phyloP scores from a whole-genome alignment of 2,113 vertebrate species.

The Eurystomus gularis region DNA sequence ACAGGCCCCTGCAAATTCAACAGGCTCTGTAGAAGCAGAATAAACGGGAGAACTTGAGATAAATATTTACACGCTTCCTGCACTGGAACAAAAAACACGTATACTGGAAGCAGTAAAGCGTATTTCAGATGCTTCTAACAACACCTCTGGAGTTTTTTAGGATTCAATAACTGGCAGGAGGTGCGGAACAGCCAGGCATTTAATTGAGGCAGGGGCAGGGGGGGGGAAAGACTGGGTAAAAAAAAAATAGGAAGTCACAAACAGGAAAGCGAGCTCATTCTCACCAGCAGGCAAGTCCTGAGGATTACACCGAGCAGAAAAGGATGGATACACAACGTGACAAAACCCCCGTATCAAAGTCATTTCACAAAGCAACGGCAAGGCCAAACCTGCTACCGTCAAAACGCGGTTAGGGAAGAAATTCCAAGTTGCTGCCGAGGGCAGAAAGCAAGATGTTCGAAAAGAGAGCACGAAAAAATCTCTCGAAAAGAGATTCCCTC shows the following conservation, averaged over 20 bases:
- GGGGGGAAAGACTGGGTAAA: background rate
- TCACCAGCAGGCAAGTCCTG: background rate
- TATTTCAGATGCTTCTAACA: background rate
- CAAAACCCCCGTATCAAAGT: background rate
- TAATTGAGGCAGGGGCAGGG: background rate
- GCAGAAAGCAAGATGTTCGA: background rate
- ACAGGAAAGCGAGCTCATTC: constrained; percentile 28
- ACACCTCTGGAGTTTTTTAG: background rate
- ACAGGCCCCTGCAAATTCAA: background rate
- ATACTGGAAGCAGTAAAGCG: background rate
- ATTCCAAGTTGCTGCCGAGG: background rate
- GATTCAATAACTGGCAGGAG: background rate
- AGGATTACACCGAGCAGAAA: background rate
- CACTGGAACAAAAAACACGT: background rate
- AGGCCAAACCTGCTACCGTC: background rate
- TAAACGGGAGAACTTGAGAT: background rate
- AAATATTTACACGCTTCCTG: background rate
- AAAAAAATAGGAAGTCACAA: constrained; percentile 31
- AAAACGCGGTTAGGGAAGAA: background rate
- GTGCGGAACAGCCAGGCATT: background rate
- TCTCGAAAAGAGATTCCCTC: background rate
- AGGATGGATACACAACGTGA: background rate
- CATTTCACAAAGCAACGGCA: background rate
- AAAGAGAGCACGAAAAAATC: background rate
- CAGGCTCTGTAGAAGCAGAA: background rate